Conservation (phyloP, 2,113 vertebrate genomes). For the Phalacrocorax brasilianus region DNA sequence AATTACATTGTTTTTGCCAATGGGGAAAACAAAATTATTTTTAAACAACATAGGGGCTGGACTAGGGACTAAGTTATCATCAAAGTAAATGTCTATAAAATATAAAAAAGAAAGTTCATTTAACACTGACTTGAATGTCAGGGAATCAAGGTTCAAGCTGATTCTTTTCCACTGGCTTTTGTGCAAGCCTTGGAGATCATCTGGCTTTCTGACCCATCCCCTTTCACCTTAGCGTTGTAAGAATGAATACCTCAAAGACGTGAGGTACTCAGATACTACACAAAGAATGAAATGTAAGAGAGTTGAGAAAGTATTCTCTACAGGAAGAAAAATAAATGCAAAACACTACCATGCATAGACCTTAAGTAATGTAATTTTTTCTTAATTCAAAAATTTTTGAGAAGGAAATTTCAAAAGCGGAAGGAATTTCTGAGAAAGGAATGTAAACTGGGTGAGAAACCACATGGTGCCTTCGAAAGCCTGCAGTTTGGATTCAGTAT, state of each 20-base stretch:
- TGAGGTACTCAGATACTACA: not conserved
- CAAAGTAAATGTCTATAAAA: not conserved
- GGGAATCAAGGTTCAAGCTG: not conserved
- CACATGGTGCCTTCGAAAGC: not conserved
- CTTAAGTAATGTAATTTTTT: not conserved
- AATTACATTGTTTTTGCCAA: not conserved
- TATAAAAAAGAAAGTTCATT: not conserved
- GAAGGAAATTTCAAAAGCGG: not conserved
- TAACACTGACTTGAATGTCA: not conserved
- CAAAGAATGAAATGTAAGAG: not conserved
- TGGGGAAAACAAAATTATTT: not conserved
- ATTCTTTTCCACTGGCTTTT: not conserved
- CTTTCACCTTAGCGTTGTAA: not conserved
- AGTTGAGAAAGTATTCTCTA: not conserved
- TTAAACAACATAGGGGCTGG: not conserved
- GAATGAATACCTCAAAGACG: not conserved
- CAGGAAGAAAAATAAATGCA: not conserved
- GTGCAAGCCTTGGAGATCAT: not conserved
- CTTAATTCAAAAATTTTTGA: not conserved
- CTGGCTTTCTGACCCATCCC: not conserved
- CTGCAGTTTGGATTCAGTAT: not conserved
- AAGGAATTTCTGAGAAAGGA: not conserved
- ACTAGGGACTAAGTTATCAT: not conserved
- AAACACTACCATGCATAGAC: not conserved
- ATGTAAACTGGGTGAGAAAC: not conserved